Conservation (phyloP, 92 coral and sea anemone species). For the Montipora capitata region DNA sequence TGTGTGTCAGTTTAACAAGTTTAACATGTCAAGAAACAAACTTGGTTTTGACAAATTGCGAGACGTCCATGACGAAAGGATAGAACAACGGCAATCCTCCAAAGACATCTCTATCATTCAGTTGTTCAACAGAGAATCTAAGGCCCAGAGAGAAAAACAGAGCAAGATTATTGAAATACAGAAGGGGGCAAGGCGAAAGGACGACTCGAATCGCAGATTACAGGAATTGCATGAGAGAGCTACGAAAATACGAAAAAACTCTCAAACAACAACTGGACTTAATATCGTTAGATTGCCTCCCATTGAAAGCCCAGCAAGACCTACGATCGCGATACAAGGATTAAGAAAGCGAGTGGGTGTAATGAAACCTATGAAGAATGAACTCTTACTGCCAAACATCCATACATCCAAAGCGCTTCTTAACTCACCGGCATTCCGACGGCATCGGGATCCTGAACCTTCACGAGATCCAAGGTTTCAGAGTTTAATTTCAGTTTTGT, state of each 20-base stretch:
- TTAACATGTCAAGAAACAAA: conserved; percentile 36
- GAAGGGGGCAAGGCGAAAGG: conserved; percentile 71
- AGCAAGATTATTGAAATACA: conserved; percentile 78
- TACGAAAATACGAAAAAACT: conserved; percentile 7
- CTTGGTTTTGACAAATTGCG: background rate
- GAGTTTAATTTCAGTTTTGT: conserved; percentile 75
- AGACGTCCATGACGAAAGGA: background rate
- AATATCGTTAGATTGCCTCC: conserved; percentile 32
- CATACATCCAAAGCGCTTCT: background rate
- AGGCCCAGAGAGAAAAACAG: conserved; percentile 65
- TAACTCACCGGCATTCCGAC: background rate
- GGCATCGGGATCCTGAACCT: conserved; percentile 39
- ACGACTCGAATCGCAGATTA: conserved; percentile 16
- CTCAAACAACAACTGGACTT: conserved; percentile 25
- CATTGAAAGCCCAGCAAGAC: conserved; percentile 3
- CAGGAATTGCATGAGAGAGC: conserved; percentile 1
- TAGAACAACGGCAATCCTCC: background rate
- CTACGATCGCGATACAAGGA: background rate
- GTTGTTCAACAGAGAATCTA: conserved; percentile 59
- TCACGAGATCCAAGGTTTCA: conserved; percentile 82
- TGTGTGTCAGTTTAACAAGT: no score
- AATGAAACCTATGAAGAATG: background rate
- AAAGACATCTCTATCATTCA: conserved; percentile 71
- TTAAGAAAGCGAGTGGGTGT: conserved; percentile 1
- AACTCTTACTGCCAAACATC: conserved; percentile 41